These are phyloP conservation scores for cat (Felis catus) DNA, from an alignment of 2,113 vertebrate genomes.

Conservation along the genomic window DNA sequence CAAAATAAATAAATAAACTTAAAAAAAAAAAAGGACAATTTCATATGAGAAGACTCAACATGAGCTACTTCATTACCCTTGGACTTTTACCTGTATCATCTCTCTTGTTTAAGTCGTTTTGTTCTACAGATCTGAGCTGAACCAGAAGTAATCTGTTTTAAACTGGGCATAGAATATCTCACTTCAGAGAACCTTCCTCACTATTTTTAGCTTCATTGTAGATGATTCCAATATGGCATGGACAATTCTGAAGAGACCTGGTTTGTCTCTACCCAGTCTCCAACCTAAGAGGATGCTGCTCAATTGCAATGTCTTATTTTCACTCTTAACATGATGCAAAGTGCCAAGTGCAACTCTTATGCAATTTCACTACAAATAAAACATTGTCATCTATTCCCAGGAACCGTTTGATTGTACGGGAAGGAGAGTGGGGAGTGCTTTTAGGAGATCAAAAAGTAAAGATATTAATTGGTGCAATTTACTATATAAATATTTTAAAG, in stretches of 20 bases:
- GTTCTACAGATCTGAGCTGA: not conserved
- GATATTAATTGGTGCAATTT: not conserved
- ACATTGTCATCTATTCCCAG: not conserved
- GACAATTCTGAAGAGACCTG: not conserved
- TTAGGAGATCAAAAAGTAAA: not conserved
- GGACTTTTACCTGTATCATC: not conserved
- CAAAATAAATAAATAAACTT: too few species aligned
- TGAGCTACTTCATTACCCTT: not conserved
- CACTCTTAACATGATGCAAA: not conserved
- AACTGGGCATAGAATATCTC: not conserved
- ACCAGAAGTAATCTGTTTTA: not conserved
- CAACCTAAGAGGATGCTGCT: not conserved
- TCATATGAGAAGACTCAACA: not conserved
- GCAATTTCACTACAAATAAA: not conserved
- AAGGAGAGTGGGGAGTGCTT: not conserved
- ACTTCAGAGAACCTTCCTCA: not conserved
- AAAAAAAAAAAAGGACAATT: not conserved
- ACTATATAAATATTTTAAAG: constrained; percentile 26
- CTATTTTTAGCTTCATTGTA: not conserved
- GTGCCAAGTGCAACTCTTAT: not conserved
- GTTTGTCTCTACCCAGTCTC: not conserved
- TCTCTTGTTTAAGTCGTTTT: not conserved
- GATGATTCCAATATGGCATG: not conserved
- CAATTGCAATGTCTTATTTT: not conserved
- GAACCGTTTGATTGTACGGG: not conserved